Base-by-base conservation (phyloP, 2,797 vertebrate species). In the Lycodopsis pacificus region DNA sequence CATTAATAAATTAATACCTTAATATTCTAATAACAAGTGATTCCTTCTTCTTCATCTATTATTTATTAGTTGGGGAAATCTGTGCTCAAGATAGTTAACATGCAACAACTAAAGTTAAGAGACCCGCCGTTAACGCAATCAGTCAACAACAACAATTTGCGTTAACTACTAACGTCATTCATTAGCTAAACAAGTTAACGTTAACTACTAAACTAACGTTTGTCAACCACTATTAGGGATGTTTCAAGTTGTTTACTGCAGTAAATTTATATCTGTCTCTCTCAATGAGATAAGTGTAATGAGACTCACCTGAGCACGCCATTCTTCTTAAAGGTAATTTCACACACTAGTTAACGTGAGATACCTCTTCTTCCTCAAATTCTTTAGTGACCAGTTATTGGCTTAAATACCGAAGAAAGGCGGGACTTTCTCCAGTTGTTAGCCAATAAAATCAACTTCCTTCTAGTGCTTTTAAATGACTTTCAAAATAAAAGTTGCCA, bases 291-390 rank as follows among this genome's bases (percentile, higher is more conserved):
- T 8, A 61, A 63, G 4, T 8, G 6, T 34, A 4, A 3, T 32
- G 4, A n/a, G 1, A 76, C 82, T 88, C 71, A 93, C 92, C 82
- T 85, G 80, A 3, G 30, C 3, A 62, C 7, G 53, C 81, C 90
- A 91, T 93, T 13, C 34, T 73, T 14, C 14, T 48, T 40, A 25
- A 56, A 4, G 1, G 11, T 15, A 13, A 4, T 5, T 5, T 17
- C 5, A 14, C 10, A 59, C 8, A 11, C 19, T 6, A 34, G 3
- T 2, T 27, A 22, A 15, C 19, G 12, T 30, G 3, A 56, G 12
- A 11, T 6, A 32, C 14, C 38, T 1, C 12, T 40, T 63, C 77
- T 84, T 76, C 74, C 62, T 65, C 9, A 9, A 1, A 6, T 25
- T 4, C 25, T 53, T 68, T 54, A 1, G 17, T 38, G 44, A 27